A percentile compares a stretch with the other conserved stretches of the same genome.
Evolutionary conservation across 2,797 vertebrate genomes (phyloP).

Genomic region (Intellagama lesueurii): DNA sequence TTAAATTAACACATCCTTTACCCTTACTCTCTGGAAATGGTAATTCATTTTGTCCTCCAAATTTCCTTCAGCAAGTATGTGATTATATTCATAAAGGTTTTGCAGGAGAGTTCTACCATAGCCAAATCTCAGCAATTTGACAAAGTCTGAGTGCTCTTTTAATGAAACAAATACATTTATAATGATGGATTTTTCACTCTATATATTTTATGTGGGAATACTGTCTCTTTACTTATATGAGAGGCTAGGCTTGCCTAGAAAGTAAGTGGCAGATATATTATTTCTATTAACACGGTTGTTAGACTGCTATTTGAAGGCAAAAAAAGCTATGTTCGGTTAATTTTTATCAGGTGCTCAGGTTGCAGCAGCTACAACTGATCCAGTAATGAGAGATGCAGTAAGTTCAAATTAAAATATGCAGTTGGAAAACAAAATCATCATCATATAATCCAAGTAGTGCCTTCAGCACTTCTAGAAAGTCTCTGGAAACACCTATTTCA

Average conservation of each 20-base stretch:
- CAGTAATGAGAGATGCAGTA: not conserved
- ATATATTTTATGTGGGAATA: constrained; percentile 16
- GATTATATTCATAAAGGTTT: constrained; percentile 1
- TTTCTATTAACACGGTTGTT: constrained; percentile 16
- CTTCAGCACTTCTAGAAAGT: not conserved
- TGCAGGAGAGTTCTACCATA: not conserved
- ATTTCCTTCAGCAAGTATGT: not conserved
- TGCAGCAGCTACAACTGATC: not conserved
- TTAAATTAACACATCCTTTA: not conserved
- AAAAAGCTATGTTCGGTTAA: not conserved
- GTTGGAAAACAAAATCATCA: not conserved
- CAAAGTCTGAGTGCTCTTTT: constrained; percentile 5
- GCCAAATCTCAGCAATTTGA: constrained; percentile 21
- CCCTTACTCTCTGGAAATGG: not conserved
- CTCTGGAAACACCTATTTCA: not conserved
- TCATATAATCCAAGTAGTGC: not conserved
- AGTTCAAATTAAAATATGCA: not conserved
- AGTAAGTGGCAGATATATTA: not conserved
- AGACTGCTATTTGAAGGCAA: not conserved
- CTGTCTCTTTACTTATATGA: constrained; percentile 4
- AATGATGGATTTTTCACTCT: constrained; percentile 13
- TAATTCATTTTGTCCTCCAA: constrained; percentile 7
- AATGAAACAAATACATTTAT: not conserved
- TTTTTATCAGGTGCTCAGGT: constrained; percentile 26
- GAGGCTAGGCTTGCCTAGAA: not conserved